phyloP scores from a whole-genome alignment of 2,797 vertebrate species.

The Nyctalus aviator region DNA sequence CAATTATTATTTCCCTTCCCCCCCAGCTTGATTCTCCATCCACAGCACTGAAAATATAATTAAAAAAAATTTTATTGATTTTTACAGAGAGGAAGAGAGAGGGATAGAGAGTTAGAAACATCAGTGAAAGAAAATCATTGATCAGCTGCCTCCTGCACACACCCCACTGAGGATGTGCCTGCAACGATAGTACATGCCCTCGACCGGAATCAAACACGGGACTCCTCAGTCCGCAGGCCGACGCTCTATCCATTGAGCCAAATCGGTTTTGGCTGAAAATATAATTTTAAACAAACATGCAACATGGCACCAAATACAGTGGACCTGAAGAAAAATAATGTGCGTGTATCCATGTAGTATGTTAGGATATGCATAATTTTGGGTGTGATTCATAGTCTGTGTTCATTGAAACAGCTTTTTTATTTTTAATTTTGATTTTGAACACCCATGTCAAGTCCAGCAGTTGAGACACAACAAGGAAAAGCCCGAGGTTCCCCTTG shows the following conservation, averaged over 20 bases:
- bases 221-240: too few relatives aligned
- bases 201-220: too few relatives aligned
- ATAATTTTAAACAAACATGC: not conserved
- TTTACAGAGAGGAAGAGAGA: too few relatives aligned
- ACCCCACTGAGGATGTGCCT: too few relatives aligned
- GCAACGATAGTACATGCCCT: too few relatives aligned
- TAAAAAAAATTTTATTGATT: too few relatives aligned
- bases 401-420: not conserved
- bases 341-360: not conserved
- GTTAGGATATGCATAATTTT: not conserved
- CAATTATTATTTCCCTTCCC: not conserved
- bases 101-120: too few relatives aligned
- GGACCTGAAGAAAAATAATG: not conserved
- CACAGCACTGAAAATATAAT: slow-evolving; percentile 1
- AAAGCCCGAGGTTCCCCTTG: not conserved
- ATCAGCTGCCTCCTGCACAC: too few relatives aligned
- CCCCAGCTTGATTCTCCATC: not conserved
- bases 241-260: too few relatives aligned
- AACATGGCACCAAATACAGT: not conserved
- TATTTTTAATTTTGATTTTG: not conserved
- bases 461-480: not conserved
- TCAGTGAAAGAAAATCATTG: too few relatives aligned
- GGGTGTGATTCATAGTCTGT: not conserved
- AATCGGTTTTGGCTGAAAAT: not conserved
- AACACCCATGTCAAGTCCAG: not conserved